Conservation (phyloP, 2,888 invertebrate species). For the Octodonta nipae region DNA sequence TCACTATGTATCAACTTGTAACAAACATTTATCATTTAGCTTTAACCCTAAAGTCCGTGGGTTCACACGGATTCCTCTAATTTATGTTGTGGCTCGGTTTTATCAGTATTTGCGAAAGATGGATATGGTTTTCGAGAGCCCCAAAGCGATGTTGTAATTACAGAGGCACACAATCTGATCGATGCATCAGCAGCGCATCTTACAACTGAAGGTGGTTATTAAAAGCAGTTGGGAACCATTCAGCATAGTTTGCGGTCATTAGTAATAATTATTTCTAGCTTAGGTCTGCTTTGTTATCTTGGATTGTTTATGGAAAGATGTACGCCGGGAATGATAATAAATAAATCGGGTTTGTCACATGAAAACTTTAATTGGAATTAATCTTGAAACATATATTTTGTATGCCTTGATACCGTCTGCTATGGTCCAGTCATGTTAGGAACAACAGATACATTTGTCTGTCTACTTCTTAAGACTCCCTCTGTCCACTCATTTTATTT, state of each 20-base stretch:
- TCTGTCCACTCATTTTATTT: too few species aligned
- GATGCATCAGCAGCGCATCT: conserved; percentile 24
- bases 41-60: conserved; percentile 7
- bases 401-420: too few species aligned
- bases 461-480: too few species aligned
- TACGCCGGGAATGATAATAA: too few species aligned
- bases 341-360: too few species aligned
- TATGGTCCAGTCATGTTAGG: too few species aligned
- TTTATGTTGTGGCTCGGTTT: conserved; percentile 15
- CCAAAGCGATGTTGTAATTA: conserved; percentile 22
- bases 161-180: conserved; percentile 25
- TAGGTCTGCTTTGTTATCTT: too few species aligned
- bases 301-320: too few species aligned
- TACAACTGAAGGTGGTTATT: conserved; percentile 31
- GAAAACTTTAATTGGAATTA: too few species aligned
- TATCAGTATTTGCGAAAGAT: conserved; percentile 16
- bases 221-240: conserved; percentile 22
- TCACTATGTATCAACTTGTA: conserved; percentile 9
- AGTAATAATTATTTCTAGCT: conserved; percentile 36
- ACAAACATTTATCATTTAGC: conserved; percentile 9
- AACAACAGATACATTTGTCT: too few species aligned
- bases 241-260: conserved; percentile 29
- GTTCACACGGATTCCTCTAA: conserved; percentile 14
- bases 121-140: conserved; percentile 11
- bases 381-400: too few species aligned